phyloP scores from a whole-genome alignment of 2,797 vertebrate species.

The Pteronotus mesoamericanus region DNA sequence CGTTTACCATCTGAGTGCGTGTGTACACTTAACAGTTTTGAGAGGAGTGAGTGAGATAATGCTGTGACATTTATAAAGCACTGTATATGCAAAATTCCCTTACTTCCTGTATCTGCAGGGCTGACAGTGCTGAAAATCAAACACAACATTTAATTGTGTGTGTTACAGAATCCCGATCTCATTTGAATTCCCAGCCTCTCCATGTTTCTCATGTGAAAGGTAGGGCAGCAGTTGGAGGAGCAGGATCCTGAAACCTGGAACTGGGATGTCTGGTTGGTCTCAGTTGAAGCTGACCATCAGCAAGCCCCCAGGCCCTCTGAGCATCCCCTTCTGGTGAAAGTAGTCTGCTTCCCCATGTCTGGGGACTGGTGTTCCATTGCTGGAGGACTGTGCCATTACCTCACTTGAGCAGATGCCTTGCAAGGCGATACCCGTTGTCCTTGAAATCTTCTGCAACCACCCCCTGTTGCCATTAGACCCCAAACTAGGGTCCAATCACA shows the following conservation, averaged over 20 bases:
- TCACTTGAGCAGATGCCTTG: background rate
- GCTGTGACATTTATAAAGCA: background rate
- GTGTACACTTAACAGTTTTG: background rate
- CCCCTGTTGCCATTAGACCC: background rate
- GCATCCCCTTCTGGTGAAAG: background rate
- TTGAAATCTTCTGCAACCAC: background rate
- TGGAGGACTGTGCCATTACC: background rate
- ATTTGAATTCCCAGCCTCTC: background rate
- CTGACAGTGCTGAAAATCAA: background rate
- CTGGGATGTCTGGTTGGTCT: background rate
- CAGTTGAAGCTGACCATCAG: background rate
- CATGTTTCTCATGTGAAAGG: background rate
- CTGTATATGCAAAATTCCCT: no score
- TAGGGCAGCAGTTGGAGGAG: background rate
- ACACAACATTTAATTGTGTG: no score
- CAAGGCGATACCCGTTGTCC: accelerated
- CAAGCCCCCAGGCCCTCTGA: background rate
- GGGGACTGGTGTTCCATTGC: background rate
- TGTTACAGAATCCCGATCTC: background rate
- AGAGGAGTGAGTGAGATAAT: background rate
- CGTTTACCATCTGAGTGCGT: background rate
- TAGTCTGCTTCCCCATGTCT: no score
- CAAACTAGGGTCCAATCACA: background rate
- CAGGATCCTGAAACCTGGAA: background rate
- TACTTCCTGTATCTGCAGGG: background rate